Evolutionary conservation across 2,888 invertebrate species (phyloP).

Genomic region (Colletes collaris): DNA sequence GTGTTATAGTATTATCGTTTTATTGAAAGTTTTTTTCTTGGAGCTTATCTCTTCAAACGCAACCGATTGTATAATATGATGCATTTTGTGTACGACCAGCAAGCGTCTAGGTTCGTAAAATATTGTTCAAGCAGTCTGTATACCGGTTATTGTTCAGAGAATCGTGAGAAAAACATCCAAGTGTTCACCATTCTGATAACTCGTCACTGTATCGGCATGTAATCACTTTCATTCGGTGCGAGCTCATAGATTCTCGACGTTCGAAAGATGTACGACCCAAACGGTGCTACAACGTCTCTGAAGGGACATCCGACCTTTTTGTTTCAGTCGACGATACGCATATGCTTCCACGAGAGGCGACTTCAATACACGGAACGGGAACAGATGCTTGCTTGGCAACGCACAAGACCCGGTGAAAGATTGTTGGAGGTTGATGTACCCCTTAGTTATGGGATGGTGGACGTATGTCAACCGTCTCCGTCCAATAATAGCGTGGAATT

Average conservation of each 20-base stretch:
- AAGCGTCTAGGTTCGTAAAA: too few relatives aligned
- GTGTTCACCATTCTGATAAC: neutral
- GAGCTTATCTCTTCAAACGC: too few relatives aligned
- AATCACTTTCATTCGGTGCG: conserved; percentile 37
- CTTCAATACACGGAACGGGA: conserved; percentile 97
- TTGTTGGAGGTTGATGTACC: conserved; percentile 97
- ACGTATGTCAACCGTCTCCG: conserved; percentile 90
- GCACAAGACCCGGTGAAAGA: conserved; percentile 94
- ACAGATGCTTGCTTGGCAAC: conserved; percentile 96
- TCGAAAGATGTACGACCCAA: conserved; percentile 73
- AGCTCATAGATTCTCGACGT: conserved; percentile 64
- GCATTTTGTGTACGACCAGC: too few relatives aligned
- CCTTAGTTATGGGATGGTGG: conserved; percentile 94
- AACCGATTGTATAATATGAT: too few relatives aligned
- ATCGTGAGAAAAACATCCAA: neutral
- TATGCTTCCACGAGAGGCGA: conserved; percentile 97
- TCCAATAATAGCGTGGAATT: conserved; percentile 92
- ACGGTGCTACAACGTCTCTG: conserved; percentile 73
- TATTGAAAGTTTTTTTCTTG: too few relatives aligned
- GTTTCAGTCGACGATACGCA: conserved; percentile 92
- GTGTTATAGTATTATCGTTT: too few relatives aligned
- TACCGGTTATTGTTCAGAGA: neutral
- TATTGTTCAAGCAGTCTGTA: too few relatives aligned
- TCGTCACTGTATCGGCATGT: neutral
- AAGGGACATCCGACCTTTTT: conserved; percentile 71